Conservation (phyloP, 1,140 invertebrate genomes). For the Condylostylus longicornis region DNA sequence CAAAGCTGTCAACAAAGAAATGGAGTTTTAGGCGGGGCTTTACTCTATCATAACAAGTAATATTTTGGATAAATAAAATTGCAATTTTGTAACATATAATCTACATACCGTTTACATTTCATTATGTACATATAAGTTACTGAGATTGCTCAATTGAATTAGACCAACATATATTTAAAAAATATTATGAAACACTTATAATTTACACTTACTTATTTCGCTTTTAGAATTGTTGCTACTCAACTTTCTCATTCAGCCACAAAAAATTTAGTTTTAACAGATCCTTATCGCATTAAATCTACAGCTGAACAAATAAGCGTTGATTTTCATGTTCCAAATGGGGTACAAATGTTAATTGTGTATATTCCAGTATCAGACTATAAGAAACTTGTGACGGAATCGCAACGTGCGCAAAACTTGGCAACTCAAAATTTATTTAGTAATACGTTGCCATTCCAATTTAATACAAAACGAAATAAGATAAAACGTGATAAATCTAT, state of each 20-base stretch:
- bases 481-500: constrained; percentile 63
- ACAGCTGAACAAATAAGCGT: constrained; percentile 48
- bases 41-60: constrained; percentile 72
- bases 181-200: too few species aligned
- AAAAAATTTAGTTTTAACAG: constrained; percentile 59
- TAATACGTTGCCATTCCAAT: constrained; percentile 19
- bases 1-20: constrained; percentile 57
- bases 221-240: constrained; percentile 57
- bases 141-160: too few species aligned
- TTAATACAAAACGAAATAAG: constrained; percentile 24
- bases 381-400: constrained; percentile 30
- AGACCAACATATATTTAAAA: too few species aligned
- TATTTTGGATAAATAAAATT: too few species aligned
- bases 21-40: constrained; percentile 57
- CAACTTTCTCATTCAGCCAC: constrained; percentile 57
- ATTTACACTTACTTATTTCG: not conserved
- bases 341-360: constrained; percentile 61
- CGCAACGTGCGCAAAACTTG: constrained; percentile 23
- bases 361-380: constrained; percentile 51
- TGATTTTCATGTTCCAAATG: constrained; percentile 54
- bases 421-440: constrained; percentile 17
- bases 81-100: too few species aligned
- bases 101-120: too few species aligned
- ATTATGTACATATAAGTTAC: too few species aligned
- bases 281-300: constrained; percentile 64